Percentiles rank a stretch among this genome's conserved stretches.
These are phyloP conservation scores for Oncorhynchus kisutch DNA, from an alignment of 2,113 vertebrate genomes.

Conservation along the genomic window DNA sequence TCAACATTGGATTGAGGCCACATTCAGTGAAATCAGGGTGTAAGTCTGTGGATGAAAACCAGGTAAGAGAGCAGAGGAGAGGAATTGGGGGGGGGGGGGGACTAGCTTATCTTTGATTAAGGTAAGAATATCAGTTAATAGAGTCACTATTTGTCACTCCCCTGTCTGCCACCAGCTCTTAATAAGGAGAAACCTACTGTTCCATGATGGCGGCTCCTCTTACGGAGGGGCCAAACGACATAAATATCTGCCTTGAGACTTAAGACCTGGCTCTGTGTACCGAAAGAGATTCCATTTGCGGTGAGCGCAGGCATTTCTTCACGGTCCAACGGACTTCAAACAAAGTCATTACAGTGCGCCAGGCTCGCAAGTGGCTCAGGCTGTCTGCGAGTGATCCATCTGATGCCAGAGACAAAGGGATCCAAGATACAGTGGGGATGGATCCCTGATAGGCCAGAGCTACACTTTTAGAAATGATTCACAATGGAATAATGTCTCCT, in stretches of 20 bases:
- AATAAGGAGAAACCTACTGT: slow-evolving; percentile 47
- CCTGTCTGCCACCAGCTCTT: slow-evolving; percentile 40
- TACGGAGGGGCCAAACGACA: slow-evolving; percentile 53
- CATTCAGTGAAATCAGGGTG: no score
- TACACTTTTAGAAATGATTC: slow-evolving; percentile 51
- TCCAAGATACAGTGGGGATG: slow-evolving; percentile 48
- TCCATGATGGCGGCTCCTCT: slow-evolving; percentile 45
- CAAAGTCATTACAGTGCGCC: slow-evolving; percentile 58
- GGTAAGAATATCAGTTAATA: background rate
- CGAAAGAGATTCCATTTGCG: slow-evolving; percentile 18
- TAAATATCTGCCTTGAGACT: slow-evolving; percentile 61
- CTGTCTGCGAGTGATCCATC: slow-evolving; percentile 65
- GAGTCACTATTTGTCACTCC: slow-evolving; percentile 10
- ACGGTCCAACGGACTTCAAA: slow-evolving; percentile 68
- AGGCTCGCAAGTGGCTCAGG: slow-evolving; percentile 53
- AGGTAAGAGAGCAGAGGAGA: no score
- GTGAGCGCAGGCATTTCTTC: slow-evolving; percentile 57
- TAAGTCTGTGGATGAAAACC: no score
- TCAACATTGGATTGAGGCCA: no score
- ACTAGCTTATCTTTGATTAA: no score
- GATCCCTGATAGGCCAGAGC: slow-evolving; percentile 59
- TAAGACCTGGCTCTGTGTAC: slow-evolving; percentile 53
- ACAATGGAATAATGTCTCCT: slow-evolving; percentile 23
- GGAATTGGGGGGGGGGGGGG: no score
- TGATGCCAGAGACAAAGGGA: slow-evolving; percentile 42